Evolutionary conservation across 2,797 vertebrate species (phyloP).

Genomic region (Enteromius paludinosus): DNA sequence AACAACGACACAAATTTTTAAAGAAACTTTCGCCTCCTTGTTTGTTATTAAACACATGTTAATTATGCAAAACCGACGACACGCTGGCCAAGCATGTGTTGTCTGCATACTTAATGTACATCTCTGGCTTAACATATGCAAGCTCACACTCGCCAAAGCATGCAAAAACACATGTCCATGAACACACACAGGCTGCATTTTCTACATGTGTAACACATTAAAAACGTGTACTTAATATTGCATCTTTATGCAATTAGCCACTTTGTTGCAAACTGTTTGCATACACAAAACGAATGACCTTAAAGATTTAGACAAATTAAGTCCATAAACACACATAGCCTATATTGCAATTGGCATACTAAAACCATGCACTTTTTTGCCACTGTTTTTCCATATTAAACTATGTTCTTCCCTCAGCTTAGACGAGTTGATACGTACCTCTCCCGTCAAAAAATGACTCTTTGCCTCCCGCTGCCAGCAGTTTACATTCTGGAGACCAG

Average conservation of each 20-base stretch:
- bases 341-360: too few relatives aligned
- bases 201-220: neutral
- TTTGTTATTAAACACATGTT: neutral
- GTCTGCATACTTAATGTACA: neutral
- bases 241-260: neutral
- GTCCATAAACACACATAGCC: too few relatives aligned
- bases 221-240: neutral
- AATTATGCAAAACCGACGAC: neutral
- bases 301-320: neutral
- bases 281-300: neutral
- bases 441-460: too few relatives aligned
- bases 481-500: too few relatives aligned
- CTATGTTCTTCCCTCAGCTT: too few relatives aligned
- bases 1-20: neutral
- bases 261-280: neutral
- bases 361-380: too few relatives aligned
- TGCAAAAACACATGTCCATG: neutral
- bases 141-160: neutral
- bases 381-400: too few relatives aligned
- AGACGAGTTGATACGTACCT: too few relatives aligned
- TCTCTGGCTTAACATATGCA: neutral
- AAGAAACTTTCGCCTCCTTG: neutral
- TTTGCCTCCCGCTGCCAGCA: too few relatives aligned
- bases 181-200: neutral
- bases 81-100: neutral